Evolutionary conservation across 2,113 vertebrate species (phyloP).

Genomic region (Cyanoramphus novaezelandiae): DNA sequence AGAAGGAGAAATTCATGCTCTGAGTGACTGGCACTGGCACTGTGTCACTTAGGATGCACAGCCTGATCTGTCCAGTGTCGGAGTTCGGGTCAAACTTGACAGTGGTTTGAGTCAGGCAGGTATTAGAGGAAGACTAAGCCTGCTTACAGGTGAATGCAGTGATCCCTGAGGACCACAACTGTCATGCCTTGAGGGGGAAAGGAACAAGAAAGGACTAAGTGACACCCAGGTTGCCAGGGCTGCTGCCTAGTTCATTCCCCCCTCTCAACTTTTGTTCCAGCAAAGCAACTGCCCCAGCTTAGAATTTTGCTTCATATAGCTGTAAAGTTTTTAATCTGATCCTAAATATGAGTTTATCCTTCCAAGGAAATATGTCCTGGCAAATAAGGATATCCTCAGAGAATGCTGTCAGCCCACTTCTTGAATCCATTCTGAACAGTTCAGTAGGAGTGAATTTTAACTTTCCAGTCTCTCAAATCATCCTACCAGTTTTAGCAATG

Average conservation of each 20-base stretch:
- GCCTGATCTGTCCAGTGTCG: background rate
- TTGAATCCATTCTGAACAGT: background rate
- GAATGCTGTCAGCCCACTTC: background rate
- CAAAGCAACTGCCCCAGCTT: background rate
- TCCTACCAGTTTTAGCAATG: background rate
- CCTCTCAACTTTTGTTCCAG: background rate
- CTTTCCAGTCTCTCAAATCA: background rate
- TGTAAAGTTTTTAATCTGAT: background rate
- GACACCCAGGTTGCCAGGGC: background rate
- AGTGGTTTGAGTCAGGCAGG: background rate
- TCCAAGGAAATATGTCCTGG: background rate
- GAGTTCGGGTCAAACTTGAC: background rate
- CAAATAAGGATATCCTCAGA: background rate
- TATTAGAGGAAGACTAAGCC: background rate
- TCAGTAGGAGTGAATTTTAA: background rate
- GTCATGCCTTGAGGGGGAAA: background rate
- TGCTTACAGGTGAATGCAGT: background rate
- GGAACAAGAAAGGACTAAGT: background rate
- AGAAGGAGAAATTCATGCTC: background rate
- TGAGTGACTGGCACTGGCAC: background rate
- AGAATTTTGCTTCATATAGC: background rate
- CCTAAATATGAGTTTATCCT: background rate
- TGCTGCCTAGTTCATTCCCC: background rate
- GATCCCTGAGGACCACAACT: background rate
- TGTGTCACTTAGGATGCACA: accelerated